A percentile compares a stretch with the other conserved stretches of the same genome.
Evolutionary conservation across 2,113 vertebrate genomes (phyloP).

Genomic region (Gallinago undulata): DNA sequence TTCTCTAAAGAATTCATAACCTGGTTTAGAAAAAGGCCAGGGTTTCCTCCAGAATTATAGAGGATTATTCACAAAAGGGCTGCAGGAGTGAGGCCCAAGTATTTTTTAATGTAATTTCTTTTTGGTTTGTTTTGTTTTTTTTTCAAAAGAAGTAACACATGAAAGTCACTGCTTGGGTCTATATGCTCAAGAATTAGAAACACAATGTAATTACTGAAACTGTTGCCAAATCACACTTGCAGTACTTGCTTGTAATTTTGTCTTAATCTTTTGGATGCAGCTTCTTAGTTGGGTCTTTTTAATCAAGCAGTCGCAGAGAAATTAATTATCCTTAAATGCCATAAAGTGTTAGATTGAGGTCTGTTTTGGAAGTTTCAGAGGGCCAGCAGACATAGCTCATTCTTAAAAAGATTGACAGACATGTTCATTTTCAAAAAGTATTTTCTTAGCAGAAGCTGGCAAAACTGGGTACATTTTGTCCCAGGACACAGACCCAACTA

Average conservation of each 20-base stretch:
- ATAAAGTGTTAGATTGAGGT: not conserved
- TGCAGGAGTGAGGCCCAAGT: not conserved
- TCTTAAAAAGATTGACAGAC: not conserved
- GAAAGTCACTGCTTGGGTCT: not conserved
- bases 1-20: not conserved
- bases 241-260: conserved; percentile 22
- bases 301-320: conserved; percentile 56
- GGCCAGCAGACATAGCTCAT: not conserved
- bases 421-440: not conserved
- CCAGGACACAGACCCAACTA: not conserved
- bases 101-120: not conserved
- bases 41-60: not conserved
- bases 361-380: not conserved
- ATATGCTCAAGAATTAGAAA: not conserved
- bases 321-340: conserved; percentile 60
- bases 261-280: conserved; percentile 37
- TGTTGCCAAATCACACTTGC: conserved; percentile 43
- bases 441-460: not conserved
- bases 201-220: conserved; percentile 28
- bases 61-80: not conserved
- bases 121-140: not conserved
- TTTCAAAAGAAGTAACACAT: not conserved
- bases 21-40: not conserved
- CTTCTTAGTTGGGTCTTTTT: conserved; percentile 32
- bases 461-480: not conserved